Evolutionary conservation across 92 coral and sea anemone genomes (phyloP), one percentile per base, ranked within the genome.

Genomic region (Nematostella vectensis): DNA sequence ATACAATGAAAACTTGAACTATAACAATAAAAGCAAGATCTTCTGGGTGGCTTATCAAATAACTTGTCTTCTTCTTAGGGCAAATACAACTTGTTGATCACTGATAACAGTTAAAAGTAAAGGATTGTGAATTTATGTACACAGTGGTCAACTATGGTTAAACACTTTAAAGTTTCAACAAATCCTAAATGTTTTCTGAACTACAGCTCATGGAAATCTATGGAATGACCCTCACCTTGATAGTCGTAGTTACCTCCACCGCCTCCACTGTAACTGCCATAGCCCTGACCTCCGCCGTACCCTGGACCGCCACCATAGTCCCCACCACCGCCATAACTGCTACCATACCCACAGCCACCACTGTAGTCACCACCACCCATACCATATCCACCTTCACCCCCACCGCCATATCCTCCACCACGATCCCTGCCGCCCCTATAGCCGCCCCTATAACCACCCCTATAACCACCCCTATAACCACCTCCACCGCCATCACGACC

Each of bases 341-440:
- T 22, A 45, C 51, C 51, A 17, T 4, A 11, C 4, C 51, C 51
- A 45, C 23, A 6, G 51, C 21, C 21, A 6, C 21, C 9, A 45
- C 18, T 10, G 51, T 19, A 11, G 18, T 19, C 9, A 45, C 21
- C 51, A 17, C 51, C 51, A 45, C 51, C 51, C 9, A 10, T 9
- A 4, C 51, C 51, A 9, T 6, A 11, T 17, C 18, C 51, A 45
- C 51, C 51, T 9, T 22, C 21, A 45, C 17, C 51, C 23, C 18
- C 51, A 45, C 51, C 21, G 23, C 51, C 51, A 45, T 36, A 36
- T 8, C 51, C 51, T 45, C 18, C 51, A 45, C 21, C 9, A 45
- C 51, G 17, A 45, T 22, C 51, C 9, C 23, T 4, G 4, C 18
- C 4, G 51, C 51, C 51, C 51, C 12, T 17, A 45, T 22, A 11